phyloP scores from a whole-genome alignment of 2,888 invertebrate species.

The Patella caerulea region DNA sequence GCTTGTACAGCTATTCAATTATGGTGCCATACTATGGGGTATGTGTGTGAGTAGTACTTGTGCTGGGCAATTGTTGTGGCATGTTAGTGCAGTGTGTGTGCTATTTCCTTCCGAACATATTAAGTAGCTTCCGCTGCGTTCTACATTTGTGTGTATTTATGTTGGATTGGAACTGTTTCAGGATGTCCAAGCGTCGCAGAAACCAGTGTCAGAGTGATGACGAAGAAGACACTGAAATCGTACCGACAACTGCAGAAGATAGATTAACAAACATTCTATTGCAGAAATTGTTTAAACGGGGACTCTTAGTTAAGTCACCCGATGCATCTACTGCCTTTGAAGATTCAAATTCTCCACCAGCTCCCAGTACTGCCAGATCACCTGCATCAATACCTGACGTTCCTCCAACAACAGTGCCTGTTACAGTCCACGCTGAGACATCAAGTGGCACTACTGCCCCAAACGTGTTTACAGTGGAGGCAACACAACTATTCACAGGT shows the following conservation, averaged over 20 bases:
- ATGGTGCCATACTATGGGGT: too few species aligned
- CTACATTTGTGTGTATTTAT: neutral
- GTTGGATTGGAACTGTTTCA: neutral
- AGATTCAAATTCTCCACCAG: too few species aligned
- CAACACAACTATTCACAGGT: neutral
- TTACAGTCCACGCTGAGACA: too few species aligned
- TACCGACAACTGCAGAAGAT: neutral
- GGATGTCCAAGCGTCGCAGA: neutral
- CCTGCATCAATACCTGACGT: too few species aligned
- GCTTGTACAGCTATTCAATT: too few species aligned
- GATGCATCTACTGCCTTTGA: neutral
- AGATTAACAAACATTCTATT: neutral
- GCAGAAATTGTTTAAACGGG: neutral
- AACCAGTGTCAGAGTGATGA: neutral
- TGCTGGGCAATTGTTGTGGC: too few species aligned
- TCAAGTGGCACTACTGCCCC: neutral
- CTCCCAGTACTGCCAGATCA: too few species aligned
- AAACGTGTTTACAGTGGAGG: neutral
- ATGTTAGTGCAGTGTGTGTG: too few species aligned
- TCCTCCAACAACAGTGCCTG: too few species aligned
- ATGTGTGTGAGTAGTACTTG: too few species aligned
- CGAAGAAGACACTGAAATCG: neutral
- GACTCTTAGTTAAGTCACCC: neutral
- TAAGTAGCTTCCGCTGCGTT: too few species aligned
- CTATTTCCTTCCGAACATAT: too few species aligned